phyloP scores from a whole-genome alignment of 1,140 invertebrate species.

The Eurosta solidaginis region DNA sequence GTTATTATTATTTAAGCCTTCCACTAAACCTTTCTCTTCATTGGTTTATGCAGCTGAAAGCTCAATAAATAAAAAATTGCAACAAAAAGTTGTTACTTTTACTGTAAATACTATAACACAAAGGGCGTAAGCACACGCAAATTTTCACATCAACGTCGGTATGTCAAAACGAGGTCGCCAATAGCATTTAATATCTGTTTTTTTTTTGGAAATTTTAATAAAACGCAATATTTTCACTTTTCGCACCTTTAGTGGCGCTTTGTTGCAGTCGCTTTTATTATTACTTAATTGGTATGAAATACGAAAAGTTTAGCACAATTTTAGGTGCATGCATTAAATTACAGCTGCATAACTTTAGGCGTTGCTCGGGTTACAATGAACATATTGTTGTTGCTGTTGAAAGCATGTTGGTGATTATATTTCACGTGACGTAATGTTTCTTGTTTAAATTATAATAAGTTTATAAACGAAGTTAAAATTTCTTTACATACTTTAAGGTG shows the following conservation, averaged over 20 bases:
- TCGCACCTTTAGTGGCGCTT: not conserved
- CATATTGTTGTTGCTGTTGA: not conserved
- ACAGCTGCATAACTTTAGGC: constrained; percentile 1
- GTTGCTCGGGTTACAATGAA: not conserved
- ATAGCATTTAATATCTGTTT: too few species aligned
- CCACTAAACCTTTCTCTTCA: too few species aligned
- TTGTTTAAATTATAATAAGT: not conserved
- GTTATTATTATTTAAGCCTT: too few species aligned
- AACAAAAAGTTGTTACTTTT: too few species aligned
- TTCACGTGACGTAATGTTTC: not conserved
- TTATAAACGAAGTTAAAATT: not conserved
- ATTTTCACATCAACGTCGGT: too few species aligned
- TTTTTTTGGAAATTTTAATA: too few species aligned
- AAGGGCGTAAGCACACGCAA: too few species aligned
- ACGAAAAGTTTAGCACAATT: constrained; percentile 6
- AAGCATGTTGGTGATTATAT: not conserved
- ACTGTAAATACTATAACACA: too few species aligned
- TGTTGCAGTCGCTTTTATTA: not conserved
- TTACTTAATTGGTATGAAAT: not conserved
- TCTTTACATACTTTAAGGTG: too few species aligned
- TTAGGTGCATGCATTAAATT: not conserved
- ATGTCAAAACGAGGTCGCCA: too few species aligned
- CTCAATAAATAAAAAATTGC: too few species aligned
- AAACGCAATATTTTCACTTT: not conserved
- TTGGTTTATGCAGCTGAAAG: too few species aligned